Evolutionary conservation across 2,113 vertebrate genomes (phyloP), one percentile per base, ranked within the genome.

Genomic region (Onychorhynchus coronatus): DNA sequence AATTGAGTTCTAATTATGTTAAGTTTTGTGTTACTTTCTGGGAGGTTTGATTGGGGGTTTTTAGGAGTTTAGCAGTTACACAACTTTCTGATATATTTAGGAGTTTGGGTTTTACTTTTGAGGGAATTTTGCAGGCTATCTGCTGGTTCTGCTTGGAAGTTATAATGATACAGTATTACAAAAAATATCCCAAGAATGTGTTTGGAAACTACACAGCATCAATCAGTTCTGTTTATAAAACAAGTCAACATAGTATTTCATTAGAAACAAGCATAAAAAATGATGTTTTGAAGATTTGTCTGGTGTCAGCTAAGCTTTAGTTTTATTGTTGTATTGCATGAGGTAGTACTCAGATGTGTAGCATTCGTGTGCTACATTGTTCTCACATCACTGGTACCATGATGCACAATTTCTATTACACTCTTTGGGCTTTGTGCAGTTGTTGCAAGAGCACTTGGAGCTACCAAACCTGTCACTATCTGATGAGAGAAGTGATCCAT

Each of bases 281-380:
- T 14, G 1, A n/a, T n/a, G 10, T 41, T n/a, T 50, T 19, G 21
- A 92, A 84, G 49, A 71, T 79, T 72, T 67, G n/a, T 22, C 35
- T 75, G 25, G 24, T 85, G 71, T 53, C 74, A 73, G 35, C 42
- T 71, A 50, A 77, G 28, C 59, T 77, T 85, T 63, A 68, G 25
- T 55, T 78, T 72, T 72, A 22, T 22, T 70, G 19, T 30, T 7
- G 1, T 46, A 8, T 11, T 67, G 67, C 44, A 25, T 44, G 23
- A 50, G 53, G 33, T 0, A 0, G 28, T 62, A 39, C 33, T 71
- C 14, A 65, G 19, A 73, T 17, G 33, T 27, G 15, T 28, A 42
- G 22, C 33, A 18, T 61, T 77, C 1, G 0, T 2, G 5, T 27
- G 35, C 41, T 31, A 17, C 4, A 3, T 4, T 70, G 30, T 31